Evolutionary conservation across 2,888 invertebrate species (phyloP).

Genomic region (Zygothrica quintamaculata): DNA sequence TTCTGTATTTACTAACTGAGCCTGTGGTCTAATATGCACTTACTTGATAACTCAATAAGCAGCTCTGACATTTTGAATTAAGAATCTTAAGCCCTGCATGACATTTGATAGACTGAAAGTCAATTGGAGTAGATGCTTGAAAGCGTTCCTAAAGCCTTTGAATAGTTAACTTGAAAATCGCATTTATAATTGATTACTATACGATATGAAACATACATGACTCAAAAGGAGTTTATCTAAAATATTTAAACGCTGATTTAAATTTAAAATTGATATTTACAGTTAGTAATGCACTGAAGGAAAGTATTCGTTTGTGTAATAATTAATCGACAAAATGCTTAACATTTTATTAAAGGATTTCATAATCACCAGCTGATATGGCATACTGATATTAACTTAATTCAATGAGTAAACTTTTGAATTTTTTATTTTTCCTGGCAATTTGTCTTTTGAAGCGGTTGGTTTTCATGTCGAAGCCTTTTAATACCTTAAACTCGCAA

Average conservation of each 20-base stretch:
- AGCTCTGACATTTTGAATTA: slow-evolving; percentile 9
- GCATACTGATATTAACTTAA: not conserved
- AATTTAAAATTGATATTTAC: too few relatives aligned
- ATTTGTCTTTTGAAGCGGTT: slow-evolving; percentile 37
- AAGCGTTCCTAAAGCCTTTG: not conserved
- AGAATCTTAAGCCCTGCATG: slow-evolving; percentile 33
- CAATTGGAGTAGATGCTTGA: not conserved
- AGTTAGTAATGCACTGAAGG: too few relatives aligned
- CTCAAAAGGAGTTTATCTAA: too few relatives aligned
- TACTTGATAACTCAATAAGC: slow-evolving; percentile 36
- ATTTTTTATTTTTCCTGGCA: slow-evolving; percentile 1
- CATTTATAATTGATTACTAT: slow-evolving; percentile 1
- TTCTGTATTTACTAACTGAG: not conserved
- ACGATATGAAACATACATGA: not conserved
- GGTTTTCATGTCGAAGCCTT: slow-evolving; percentile 36
- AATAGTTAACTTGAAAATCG: not conserved
- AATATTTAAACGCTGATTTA: too few relatives aligned
- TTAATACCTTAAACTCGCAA: slow-evolving; percentile 63
- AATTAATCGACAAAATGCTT: too few relatives aligned
- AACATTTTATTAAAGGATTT: too few relatives aligned
- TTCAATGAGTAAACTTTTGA: not conserved
- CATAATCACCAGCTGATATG: too few relatives aligned
- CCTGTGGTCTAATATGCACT: slow-evolving; percentile 39
- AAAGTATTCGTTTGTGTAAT: too few relatives aligned
- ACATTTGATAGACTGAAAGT: not conserved